These are phyloP conservation scores for Chrysomela aeneicollis DNA, from an alignment of 2,888 invertebrate genomes.

Conservation along the genomic window DNA sequence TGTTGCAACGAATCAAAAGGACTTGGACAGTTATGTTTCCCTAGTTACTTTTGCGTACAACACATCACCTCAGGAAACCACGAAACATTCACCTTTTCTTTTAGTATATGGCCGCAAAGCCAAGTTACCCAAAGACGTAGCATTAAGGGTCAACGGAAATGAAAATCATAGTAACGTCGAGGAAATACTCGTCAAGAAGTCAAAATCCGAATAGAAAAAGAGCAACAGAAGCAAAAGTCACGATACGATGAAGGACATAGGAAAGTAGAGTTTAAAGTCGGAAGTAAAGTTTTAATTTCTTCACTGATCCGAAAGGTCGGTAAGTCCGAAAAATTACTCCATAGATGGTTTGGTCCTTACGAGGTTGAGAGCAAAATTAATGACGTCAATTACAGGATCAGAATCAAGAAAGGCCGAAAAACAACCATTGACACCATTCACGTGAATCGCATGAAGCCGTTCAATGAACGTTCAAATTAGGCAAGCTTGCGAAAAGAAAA, in stretches of 20 bases:
- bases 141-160: background rate
- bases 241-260: background rate
- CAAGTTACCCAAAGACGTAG: background rate
- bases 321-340: slow-evolving; percentile 2
- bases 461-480: background rate
- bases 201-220: background rate
- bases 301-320: background rate
- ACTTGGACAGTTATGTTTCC: no score
- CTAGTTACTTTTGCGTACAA: background rate
- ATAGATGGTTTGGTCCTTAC: slow-evolving; percentile 6
- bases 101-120: slow-evolving; percentile 14
- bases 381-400: background rate
- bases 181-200: no score
- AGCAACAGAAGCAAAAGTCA: background rate
- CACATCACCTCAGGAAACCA: background rate
- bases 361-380: background rate
- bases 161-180: background rate
- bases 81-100: background rate
- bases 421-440: background rate
- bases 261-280: background rate
- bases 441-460: background rate
- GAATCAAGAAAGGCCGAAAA: background rate
- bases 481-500: background rate
- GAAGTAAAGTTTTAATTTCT: background rate
- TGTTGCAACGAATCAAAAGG: no score